These are phyloP conservation scores for Dysidea cf. avara DNA, from an alignment of 37 sponge, comb jelly and placozoan species.

Conservation along the genomic window DNA sequence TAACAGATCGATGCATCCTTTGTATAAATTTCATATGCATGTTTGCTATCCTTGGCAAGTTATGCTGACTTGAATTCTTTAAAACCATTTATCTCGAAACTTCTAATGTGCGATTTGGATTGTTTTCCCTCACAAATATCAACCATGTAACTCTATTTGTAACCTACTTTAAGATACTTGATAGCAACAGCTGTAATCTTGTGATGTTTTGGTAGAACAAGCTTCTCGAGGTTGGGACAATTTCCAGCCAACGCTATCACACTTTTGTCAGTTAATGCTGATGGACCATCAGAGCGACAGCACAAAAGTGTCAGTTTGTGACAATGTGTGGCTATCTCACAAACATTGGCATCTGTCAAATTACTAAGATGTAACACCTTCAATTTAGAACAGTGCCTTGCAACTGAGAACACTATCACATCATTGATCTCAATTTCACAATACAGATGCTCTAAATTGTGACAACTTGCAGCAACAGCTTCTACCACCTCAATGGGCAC, in stretches of 20 bases:
- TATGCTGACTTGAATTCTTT: too few relatives aligned
- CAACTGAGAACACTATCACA: slow-evolving; percentile 35
- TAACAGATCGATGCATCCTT: too few relatives aligned
- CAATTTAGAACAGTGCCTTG: slow-evolving; percentile 44
- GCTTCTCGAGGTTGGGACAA: slow-evolving; percentile 61
- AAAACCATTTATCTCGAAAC: too few relatives aligned
- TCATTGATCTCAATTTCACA: slow-evolving; percentile 60
- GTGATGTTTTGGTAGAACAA: slow-evolving; percentile 68
- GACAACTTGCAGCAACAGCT: slow-evolving; percentile 41
- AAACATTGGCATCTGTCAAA: slow-evolving; percentile 62
- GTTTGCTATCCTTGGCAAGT: too few relatives aligned
- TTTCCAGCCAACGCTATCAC: slow-evolving; percentile 62
- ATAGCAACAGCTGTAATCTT: slow-evolving; percentile 71
- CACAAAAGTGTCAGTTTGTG: slow-evolving; percentile 43
- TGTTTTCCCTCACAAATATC: too few relatives aligned
- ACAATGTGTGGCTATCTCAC: slow-evolving; percentile 57
- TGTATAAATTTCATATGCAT: too few relatives aligned
- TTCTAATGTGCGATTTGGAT: too few relatives aligned
- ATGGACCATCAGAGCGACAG: slow-evolving; percentile 59
- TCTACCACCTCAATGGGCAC: slow-evolving; percentile 27
- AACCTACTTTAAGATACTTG: slow-evolving; percentile 52
- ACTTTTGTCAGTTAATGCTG: slow-evolving; percentile 67
- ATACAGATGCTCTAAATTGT: slow-evolving; percentile 55
- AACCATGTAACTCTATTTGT: too few relatives aligned
- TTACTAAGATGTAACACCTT: slow-evolving; percentile 48